Evolutionary conservation across 30 jellyfish, hydroid and myxozoan genomes (phyloP), one percentile per base, ranked within the genome.

Genomic region (Calvadosia cruxmelitensis): DNA sequence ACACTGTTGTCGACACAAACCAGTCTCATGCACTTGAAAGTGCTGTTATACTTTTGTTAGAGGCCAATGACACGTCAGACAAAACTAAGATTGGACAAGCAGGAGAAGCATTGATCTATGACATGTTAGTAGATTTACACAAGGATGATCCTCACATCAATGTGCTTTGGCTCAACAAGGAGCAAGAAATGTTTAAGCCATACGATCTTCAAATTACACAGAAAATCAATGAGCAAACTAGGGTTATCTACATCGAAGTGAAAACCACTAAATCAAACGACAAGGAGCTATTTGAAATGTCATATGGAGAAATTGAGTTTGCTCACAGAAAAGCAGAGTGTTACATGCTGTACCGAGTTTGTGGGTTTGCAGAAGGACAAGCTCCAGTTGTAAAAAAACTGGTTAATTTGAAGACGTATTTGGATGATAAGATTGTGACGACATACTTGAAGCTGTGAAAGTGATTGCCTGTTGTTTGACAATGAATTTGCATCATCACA

Each of bases 231-330:
- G 34, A 64, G 15, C 25, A 27, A 3, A 16, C 3, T 27, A 64
- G 3, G 35, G 52, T 65, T 15, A 52, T 53, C 28, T 85, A 10
- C 71, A 52, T 86, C 27, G 96, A 86, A 79, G 96, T 86, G 35
- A 86, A 86, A 50, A 26, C 94, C 3, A 78, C 94, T n/a, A 65
- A 52, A 7, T 27, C 33, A 3, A 64, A 31, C 3, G 76, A 64
- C 33, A 70, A 78, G 29, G 78, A 79, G 33, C 76, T 75, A 2
- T 86, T 86, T 52, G 94, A 86, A 53, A 86, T 86, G 42, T 86
- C 96, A 33, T 42, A 84, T 0, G 64, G 70, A 2, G 92, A 86
- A 66, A 66, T 86, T 2, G 34, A 67, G 30, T 70, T 49, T 61
- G 96, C 96, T 0, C 69, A 71, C 28, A 64, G 79, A 1, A 52